Conservation (phyloP, 1,140 invertebrate genomes). For the Drosophila aff. region DNA sequence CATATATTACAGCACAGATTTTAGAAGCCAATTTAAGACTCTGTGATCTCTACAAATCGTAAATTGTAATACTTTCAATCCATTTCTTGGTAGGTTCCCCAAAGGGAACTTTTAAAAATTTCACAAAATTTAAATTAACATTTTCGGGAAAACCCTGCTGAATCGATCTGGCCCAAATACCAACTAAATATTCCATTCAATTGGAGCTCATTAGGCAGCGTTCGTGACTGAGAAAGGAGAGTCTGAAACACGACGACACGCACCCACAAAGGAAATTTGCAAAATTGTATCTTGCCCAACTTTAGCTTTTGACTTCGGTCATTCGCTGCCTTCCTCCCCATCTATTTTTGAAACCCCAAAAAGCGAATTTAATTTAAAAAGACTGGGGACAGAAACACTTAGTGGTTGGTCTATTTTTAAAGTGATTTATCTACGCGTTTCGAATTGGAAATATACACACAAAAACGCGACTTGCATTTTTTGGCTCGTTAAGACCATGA, state of each 20-base stretch:
- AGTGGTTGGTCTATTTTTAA: slow-evolving; percentile 57
- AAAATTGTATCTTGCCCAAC: slow-evolving; percentile 25
- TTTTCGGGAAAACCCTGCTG: background rate
- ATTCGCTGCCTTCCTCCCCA: slow-evolving; percentile 1
- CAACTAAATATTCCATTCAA: slow-evolving; percentile 17
- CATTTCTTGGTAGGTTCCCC: background rate
- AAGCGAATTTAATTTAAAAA: slow-evolving; percentile 19
- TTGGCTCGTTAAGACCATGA: slow-evolving; percentile 9
- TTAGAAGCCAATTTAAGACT: background rate
- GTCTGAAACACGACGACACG: slow-evolving; percentile 10
- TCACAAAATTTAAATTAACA: background rate
- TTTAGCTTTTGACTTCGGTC: slow-evolving; percentile 10
- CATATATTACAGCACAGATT: background rate
- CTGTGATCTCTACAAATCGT: background rate
- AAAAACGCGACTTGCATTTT: slow-evolving; percentile 20
- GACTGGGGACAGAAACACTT: slow-evolving; percentile 13
- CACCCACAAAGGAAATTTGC: slow-evolving; percentile 27
- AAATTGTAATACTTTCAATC: background rate
- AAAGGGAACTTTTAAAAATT: background rate
- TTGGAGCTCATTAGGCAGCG: slow-evolving; percentile 23
- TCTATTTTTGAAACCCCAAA: slow-evolving; percentile 5
- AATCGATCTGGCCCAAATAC: slow-evolving; percentile 20
- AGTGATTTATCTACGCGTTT: slow-evolving; percentile 30
- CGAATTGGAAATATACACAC: slow-evolving; percentile 15
- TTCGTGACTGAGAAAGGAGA: slow-evolving; percentile 25